Evolutionary conservation across 2,888 invertebrate species (phyloP).

Genomic region (Neoitamus cyanurus): DNA sequence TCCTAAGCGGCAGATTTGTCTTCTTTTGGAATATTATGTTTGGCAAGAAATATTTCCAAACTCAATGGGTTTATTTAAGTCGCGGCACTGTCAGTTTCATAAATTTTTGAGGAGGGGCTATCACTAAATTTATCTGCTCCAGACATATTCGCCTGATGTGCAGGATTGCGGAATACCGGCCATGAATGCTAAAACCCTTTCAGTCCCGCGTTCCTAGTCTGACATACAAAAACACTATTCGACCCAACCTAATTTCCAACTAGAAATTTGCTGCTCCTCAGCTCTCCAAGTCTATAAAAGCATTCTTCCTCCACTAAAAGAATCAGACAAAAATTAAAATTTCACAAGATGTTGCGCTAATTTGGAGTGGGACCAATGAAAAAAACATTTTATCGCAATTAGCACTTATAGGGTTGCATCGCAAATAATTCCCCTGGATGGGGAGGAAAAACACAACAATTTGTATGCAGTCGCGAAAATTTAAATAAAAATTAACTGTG

Average conservation of each 20-base stretch:
- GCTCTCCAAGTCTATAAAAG: background rate
- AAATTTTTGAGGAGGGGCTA: too few species aligned
- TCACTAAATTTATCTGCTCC: too few species aligned
- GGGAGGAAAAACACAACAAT: background rate
- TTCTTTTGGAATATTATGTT: background rate
- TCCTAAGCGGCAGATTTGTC: background rate
- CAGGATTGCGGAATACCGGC: too few species aligned
- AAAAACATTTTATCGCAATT: background rate
- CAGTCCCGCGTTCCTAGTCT: too few species aligned
- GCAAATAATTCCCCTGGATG: background rate
- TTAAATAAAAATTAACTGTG: slow-evolving; percentile 4
- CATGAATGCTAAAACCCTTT: too few species aligned
- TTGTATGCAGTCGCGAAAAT: background rate
- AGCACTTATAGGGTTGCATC: background rate
- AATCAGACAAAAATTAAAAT: background rate
- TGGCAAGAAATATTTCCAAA: background rate
- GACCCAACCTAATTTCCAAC: too few species aligned
- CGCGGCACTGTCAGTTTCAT: too few species aligned
- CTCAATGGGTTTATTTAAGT: too few species aligned
- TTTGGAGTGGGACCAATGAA: background rate
- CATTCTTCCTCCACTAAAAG: background rate
- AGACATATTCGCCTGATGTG: too few species aligned
- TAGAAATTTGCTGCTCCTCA: too few species aligned
- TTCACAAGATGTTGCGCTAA: background rate
- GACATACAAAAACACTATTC: too few species aligned